Evolutionary conservation across 2,888 invertebrate genomes (phyloP), one percentile per base, ranked within the genome.

Genomic region (Thecocarcelia acutangulata): DNA sequence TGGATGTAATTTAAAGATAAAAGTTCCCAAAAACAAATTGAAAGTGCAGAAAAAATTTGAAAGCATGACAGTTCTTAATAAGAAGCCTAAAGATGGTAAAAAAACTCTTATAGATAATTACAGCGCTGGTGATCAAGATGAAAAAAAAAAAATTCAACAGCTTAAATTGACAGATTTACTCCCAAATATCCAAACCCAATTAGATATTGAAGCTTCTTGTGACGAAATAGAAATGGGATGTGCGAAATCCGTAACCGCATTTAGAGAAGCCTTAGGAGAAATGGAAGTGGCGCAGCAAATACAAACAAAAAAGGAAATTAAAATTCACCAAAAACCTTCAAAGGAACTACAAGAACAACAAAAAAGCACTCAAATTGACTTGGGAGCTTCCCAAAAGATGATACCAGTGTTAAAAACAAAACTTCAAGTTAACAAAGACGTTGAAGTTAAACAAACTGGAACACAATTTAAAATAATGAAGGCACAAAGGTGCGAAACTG

Each of bases 61-160:
- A 15, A 73, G 82, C 42, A 33, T 82, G n/a, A 52, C 83, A 3
- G 37, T 48, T 1, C 13, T 64, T 12, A 61, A 64, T 21, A 80
- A 75, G 46, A 24, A 48, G 1, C 4, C 48, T 1, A 84, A 69
- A 58, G 50, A 81, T 44, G 44, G 64, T 44, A 15, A 50, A 15
- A 54, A 33, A 73, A 5, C n/a, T n/a, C n/a, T n/a, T n/a, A n/a
- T n/a, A n/a, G n/a, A n/a, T n/a, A n/a, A n/a, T n/a, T n/a, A n/a
- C n/a, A n/a, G n/a, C 15, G 5, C 3, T 13, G 17, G 13, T 9
- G 33, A 3, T 15, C 13, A 12, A n/a, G 15, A 15, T 15, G 5
- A 15, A 11, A 37, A n/a, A 76, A 42, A 11, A 37, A 48, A 74
- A 64, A 44, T 1, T 11, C 15, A 63, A 70, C 61, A 73, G 13